Evolutionary conservation across 2,113 vertebrate species (phyloP).

Genomic region (Polyodon spathula): DNA sequence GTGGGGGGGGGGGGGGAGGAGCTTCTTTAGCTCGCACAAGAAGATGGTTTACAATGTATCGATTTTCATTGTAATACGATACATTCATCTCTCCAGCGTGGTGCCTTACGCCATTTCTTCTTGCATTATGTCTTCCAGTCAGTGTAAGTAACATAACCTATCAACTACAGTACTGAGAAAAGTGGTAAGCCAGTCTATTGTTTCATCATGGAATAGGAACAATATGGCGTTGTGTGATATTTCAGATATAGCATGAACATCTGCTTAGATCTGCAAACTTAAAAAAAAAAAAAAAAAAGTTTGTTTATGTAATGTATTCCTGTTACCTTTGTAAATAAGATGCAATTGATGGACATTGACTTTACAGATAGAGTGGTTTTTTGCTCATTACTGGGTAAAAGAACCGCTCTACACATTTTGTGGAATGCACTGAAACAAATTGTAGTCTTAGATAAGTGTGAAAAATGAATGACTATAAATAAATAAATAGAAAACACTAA

Average conservation of each 20-base stretch:
- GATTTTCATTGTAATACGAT: conserved; percentile 56
- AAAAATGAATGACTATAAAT: conserved; percentile 35
- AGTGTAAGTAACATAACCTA: conserved; percentile 44
- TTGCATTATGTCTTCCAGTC: conserved; percentile 63
- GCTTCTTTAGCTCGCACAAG: neutral
- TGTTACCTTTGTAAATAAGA: neutral
- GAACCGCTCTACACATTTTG: conserved; percentile 54
- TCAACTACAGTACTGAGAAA: conserved; percentile 5
- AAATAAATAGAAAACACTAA: conserved; percentile 40
- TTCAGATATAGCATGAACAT: conserved; percentile 2
- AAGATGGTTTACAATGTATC: conserved; percentile 1
- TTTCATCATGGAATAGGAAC: conserved; percentile 5
- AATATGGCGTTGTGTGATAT: conserved; percentile 21
- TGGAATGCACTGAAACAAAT: conserved; percentile 83
- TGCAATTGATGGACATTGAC: conserved; percentile 8
- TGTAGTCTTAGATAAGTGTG: conserved; percentile 55
- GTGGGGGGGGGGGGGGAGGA: too few relatives aligned
- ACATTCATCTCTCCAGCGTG: conserved; percentile 65
- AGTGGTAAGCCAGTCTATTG: neutral
- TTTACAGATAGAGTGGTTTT: conserved; percentile 32
- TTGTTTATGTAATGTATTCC: neutral
- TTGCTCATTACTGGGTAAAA: conserved; percentile 46
- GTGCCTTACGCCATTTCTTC: conserved; percentile 76
- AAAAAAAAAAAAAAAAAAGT: neutral
- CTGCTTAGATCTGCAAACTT: conserved; percentile 1